Base-by-base conservation (phyloP, 2,888 invertebrate species). In the Marasmarcha lunaedactyla region DNA sequence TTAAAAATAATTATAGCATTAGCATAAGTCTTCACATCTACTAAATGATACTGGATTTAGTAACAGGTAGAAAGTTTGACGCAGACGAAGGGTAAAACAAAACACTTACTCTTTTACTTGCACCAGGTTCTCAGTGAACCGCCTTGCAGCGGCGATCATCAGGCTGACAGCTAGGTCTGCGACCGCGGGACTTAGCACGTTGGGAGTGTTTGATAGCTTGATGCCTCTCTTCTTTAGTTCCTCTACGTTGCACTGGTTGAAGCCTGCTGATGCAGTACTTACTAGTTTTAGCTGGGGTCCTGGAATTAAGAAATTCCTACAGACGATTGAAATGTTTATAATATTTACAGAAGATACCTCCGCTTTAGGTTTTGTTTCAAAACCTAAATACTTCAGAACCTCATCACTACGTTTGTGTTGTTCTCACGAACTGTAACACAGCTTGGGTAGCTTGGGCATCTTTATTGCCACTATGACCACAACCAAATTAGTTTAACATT, bases 241-340 rank as follows among this genome's bases (percentile, higher is more conserved):
- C 0, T 85, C 74, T 3, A 93, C 59, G 59, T 96, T 93, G 45
- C 97, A 88, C 55, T 93, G 92, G 65, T 97, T 94, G 64, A 90
- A 90, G 13, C 97, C 97, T 0, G 94, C 94, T 1, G 95, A 95
- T 84, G 92, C 91, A 1, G 94, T 91, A 1, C 90, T 89, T 3
- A 97, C 87, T 0, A 93, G 86, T 68, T 92, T 93, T 39, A 97
- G 64, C 40, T 87, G 85, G 0, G 89, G 85, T 1, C 94, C 93
- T 81, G 52, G 14, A 15, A 15, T 20, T n/a, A n/a, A n/a, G n/a
- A n/a, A n/a, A n/a, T n/a, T n/a, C n/a, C n/a, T 2, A 10, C 33
- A 25, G 33, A 6, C 25, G 25, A 9, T 25, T n/a, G n/a, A n/a
- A n/a, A n/a, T n/a, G 5, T 25, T 25, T 5, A 25, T 6, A 25